Evolutionary conservation across 2,113 vertebrate genomes (phyloP), one percentile per base, ranked within the genome.

Genomic region (Riparia riparia): DNA sequence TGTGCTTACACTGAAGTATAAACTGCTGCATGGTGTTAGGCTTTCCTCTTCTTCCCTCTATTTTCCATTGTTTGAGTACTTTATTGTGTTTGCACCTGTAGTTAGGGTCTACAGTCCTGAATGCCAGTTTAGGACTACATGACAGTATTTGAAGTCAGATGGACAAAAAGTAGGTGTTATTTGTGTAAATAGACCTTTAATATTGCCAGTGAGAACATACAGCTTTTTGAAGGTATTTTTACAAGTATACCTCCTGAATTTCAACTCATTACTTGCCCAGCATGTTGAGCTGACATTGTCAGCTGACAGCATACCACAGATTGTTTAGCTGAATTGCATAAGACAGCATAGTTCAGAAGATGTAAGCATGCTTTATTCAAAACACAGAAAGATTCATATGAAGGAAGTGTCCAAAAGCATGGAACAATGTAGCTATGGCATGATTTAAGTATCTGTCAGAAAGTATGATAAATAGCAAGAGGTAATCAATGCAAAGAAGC

Each of bases 301-400:
- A 95, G 83, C 83, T 94, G 83, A 89, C 82, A 93, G 64, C 76
- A 92, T 95, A 66, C 79, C 92, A 71, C 41, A 74, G 56, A 94
- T 93, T 93, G 85, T 93, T 96, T 88, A 88, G 37, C 79, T 92
- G 92, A 94, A 81, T 93, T 94, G 72, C 69, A 6, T 71, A 78
- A 93, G 51, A 71, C 82, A 86, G 74, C 56, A 34, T 50, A 90
- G 79, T 81, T 96, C 26, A 77, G 65, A 78, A 92, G 76, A 86
- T 41, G n/a, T 80, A 78, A 88, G 82, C 22, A 7, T 89, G 79
- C 72, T 93, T 94, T 88, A 73, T 83, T 77, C 56, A 58, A 86
- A 94, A 42, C 54, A 53, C 42, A 88, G 82, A 91, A 85, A 58
- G 63, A 25, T 63, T 53, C 45, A 32, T 63, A 51, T 37, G 58